A percentile compares a stretch with the other conserved stretches of the same genome.
These are phyloP conservation scores for Sylvia borin DNA, from an alignment of 2,797 vertebrate species.

Conservation along the genomic window DNA sequence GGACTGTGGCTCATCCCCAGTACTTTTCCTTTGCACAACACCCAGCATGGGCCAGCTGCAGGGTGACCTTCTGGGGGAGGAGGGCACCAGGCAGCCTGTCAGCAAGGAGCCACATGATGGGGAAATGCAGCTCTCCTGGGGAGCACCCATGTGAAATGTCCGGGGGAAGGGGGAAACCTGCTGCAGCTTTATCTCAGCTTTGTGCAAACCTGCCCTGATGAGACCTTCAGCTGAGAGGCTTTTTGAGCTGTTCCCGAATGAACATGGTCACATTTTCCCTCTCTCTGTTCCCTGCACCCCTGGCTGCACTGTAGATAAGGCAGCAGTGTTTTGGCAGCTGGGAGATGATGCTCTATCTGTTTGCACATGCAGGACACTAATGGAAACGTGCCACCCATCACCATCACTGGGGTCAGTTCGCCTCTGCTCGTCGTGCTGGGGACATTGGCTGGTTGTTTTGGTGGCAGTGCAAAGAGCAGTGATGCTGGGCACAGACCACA, in stretches of 20 bases:
- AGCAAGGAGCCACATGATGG: not conserved
- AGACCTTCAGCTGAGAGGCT: not conserved
- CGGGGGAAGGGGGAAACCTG: not conserved
- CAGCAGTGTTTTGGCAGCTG: slow-evolving; percentile 53
- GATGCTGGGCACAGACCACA: not conserved
- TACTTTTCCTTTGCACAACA: slow-evolving; percentile 18
- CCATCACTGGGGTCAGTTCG: not conserved
- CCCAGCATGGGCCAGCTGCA: not conserved
- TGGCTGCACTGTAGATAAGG: slow-evolving; percentile 20
- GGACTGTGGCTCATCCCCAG: not conserved
- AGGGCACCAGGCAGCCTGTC: not conserved
- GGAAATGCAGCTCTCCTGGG: slow-evolving; percentile 25
- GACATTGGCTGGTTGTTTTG: not conserved
- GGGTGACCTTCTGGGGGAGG: not conserved
- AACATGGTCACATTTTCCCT: not conserved
- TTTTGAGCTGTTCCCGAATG: not conserved
- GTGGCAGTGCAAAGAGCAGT: not conserved
- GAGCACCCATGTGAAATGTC: not conserved
- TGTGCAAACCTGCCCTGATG: not conserved
- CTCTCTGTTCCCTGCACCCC: not conserved
- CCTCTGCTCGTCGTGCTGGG: not conserved
- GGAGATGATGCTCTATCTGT: slow-evolving; percentile 29
- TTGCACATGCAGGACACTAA: slow-evolving; percentile 19
- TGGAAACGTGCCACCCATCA: slow-evolving; percentile 14
- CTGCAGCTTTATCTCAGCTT: not conserved